A percentile compares a stretch with the other conserved stretches of the same genome.
phyloP scores from a whole-genome alignment of 2,888 invertebrate species.

The Perithous albicinctus region DNA sequence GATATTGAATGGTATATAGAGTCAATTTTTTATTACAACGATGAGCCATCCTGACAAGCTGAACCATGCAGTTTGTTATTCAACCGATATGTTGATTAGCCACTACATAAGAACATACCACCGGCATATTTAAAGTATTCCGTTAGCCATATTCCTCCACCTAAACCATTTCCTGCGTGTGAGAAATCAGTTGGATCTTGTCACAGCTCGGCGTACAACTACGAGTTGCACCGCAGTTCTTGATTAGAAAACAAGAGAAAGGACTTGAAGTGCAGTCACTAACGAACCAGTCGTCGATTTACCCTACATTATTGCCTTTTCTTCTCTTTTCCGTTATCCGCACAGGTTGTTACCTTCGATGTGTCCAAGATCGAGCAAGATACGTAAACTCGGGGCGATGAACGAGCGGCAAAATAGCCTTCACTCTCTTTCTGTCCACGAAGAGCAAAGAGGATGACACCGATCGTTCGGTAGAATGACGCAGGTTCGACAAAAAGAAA shows the following conservation, averaged over 20 bases:
- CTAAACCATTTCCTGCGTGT: background rate
- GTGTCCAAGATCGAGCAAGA: slow-evolving; percentile 66
- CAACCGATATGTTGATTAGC: background rate
- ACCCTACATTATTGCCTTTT: slow-evolving; percentile 57
- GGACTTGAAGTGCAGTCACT: slow-evolving; percentile 29
- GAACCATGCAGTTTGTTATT: background rate
- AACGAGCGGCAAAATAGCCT: slow-evolving; percentile 45
- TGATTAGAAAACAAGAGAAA: slow-evolving; percentile 59
- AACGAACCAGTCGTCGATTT: slow-evolving; percentile 62
- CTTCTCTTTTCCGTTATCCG: slow-evolving; percentile 38
- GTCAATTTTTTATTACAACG: background rate
- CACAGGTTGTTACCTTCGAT: slow-evolving; percentile 48
- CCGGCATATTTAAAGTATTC: background rate
- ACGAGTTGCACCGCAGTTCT: slow-evolving; percentile 22
- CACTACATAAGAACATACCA: background rate
- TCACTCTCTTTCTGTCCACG: background rate
- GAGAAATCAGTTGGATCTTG: slow-evolving; percentile 51
- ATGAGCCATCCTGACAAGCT: background rate
- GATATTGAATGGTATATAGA: background rate
- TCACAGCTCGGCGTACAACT: slow-evolving; percentile 26
- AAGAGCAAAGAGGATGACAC: slow-evolving; percentile 14
- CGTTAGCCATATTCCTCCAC: background rate
- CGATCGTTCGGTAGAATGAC: slow-evolving; percentile 9
- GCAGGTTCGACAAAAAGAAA: slow-evolving; percentile 38
- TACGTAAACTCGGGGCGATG: slow-evolving; percentile 46